A percentile compares a stretch with the other conserved stretches of the same genome.
These are phyloP conservation scores for Harpegnathos saltator DNA, from an alignment of 1,140 invertebrate species.

Conservation along the genomic window DNA sequence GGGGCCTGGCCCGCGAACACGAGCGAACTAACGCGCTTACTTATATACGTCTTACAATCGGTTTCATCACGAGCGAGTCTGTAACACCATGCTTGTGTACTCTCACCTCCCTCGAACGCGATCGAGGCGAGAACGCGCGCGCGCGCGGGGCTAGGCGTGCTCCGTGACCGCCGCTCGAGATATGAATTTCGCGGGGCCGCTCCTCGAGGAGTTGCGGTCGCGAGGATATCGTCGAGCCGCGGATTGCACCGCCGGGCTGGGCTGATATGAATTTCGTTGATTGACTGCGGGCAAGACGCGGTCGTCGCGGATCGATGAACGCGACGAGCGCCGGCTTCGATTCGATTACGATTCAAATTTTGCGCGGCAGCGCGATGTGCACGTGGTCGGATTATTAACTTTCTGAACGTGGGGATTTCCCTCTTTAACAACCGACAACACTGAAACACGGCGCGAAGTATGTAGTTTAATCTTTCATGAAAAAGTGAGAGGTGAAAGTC, in stretches of 20 bases:
- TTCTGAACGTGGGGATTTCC: too few relatives aligned
- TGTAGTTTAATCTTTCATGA: too few relatives aligned
- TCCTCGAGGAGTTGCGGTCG: conserved; percentile 6
- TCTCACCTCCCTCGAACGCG: conserved; percentile 64
- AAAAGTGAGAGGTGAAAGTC: background rate
- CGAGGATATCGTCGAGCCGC: background rate
- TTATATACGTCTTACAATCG: conserved; percentile 75
- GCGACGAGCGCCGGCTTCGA: background rate
- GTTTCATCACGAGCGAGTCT: conserved; percentile 74
- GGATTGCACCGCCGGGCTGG: background rate
- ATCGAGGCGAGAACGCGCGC: conserved; percentile 31
- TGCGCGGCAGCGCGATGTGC: too few relatives aligned
- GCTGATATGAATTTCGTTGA: conserved; percentile 21
- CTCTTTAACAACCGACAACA: too few relatives aligned
- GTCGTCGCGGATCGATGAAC: background rate
- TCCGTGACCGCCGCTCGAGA: conserved; percentile 2
- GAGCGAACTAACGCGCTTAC: conserved; percentile 48
- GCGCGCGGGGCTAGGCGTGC: background rate
- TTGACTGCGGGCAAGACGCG: background rate
- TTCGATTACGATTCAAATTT: background rate
- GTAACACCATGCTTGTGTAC: conserved; percentile 61
- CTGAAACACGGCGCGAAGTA: too few relatives aligned
- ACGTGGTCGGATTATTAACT: too few relatives aligned
- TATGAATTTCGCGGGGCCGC: conserved; percentile 32
- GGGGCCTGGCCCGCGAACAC: conserved; percentile 43